A percentile compares a stretch with the other conserved stretches of the same genome.
These are phyloP conservation scores for Dugesia japonica DNA, from an alignment of 2,888 invertebrate genomes.

Conservation along the genomic window DNA sequence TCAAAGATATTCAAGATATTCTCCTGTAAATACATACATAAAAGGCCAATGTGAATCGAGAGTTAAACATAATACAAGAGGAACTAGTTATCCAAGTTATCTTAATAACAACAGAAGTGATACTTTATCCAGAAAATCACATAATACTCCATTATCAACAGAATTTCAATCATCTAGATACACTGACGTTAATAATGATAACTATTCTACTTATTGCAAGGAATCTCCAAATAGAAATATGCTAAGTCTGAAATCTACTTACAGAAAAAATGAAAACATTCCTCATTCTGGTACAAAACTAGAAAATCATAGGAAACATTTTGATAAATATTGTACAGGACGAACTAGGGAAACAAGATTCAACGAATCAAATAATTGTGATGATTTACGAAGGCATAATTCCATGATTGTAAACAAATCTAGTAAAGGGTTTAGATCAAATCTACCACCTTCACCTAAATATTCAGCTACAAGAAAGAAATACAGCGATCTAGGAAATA, in stretches of 20 bases:
- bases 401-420: neutral
- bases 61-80: neutral
- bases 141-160: neutral
- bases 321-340: neutral
- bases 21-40: neutral
- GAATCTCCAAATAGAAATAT: neutral
- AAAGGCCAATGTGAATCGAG: neutral
- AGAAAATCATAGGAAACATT: neutral
- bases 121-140: neutral
- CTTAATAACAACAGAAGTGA: neutral
- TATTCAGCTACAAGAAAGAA: neutral
- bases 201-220: neutral
- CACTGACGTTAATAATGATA: neutral
- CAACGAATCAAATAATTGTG: conserved; percentile 4
- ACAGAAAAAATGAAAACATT: neutral
- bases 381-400: neutral
- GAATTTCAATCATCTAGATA: neutral
- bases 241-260: neutral
- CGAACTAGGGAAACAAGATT: neutral
- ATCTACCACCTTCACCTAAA: neutral
- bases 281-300: conserved; percentile 13
- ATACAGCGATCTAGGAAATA: neutral
- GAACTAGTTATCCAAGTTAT: neutral
- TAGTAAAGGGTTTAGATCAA: neutral
- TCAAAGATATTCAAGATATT: neutral